A percentile compares a stretch with the other conserved stretches of the same genome.
Conservation (phyloP, 2,113 vertebrate species). For the Carassius gibelio region DNA sequence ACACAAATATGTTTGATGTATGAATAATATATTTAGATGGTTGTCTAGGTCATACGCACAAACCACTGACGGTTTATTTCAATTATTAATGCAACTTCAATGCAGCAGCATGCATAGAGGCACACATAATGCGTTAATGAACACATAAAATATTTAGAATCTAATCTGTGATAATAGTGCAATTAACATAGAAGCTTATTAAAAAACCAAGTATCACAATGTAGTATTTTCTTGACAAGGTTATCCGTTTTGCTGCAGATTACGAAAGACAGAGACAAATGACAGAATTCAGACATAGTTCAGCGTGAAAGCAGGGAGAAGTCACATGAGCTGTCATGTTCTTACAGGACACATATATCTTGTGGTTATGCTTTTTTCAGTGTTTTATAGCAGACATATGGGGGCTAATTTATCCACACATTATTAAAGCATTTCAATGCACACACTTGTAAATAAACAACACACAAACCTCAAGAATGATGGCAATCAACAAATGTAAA, state of each 20-base stretch:
- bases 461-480: neutral
- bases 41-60: slow-evolving; percentile 19
- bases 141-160: slow-evolving; percentile 52
- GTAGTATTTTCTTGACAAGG: slow-evolving; percentile 33
- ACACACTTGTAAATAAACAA: neutral
- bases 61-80: slow-evolving; percentile 30
- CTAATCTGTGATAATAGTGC: slow-evolving; percentile 56
- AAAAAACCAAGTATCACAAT: slow-evolving; percentile 43
- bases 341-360: neutral
- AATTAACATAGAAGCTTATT: slow-evolving; percentile 55
- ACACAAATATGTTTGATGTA: slow-evolving; percentile 15
- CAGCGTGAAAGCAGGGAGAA: neutral
- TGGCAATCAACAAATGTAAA: too few species aligned
- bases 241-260: slow-evolving; percentile 36
- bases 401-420: neutral
- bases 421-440: neutral
- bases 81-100: slow-evolving; percentile 29
- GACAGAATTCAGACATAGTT: neutral
- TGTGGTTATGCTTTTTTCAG: slow-evolving; percentile 2
- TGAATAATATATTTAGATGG: slow-evolving; percentile 20
- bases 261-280: slow-evolving; percentile 8
- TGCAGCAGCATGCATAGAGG: slow-evolving; percentile 13
- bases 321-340: neutral
- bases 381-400: neutral
- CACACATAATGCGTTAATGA: slow-evolving; percentile 39